Conservation (phyloP, 1,140 invertebrate species). For the Pogonomyrmex barbatus region DNA sequence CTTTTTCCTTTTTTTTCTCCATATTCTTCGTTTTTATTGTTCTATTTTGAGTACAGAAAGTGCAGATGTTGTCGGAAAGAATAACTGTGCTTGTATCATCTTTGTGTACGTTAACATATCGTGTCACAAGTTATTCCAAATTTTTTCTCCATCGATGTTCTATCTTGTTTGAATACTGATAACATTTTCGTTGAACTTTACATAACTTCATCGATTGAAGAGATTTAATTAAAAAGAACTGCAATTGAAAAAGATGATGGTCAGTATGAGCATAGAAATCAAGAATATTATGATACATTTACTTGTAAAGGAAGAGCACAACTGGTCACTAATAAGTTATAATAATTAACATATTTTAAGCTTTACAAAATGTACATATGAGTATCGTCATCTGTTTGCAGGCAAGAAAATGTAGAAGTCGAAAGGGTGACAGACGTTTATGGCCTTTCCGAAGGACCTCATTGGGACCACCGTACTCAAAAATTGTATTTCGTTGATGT, state of each 20-base stretch:
- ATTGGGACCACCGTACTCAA: conserved; percentile 88
- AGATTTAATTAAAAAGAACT: no score
- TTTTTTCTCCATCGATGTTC: no score
- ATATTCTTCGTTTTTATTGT: not conserved
- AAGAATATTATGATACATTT: not conserved
- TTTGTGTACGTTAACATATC: no score
- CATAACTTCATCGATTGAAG: no score
- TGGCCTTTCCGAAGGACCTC: conserved; percentile 87
- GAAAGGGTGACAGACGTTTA: conserved; percentile 28
- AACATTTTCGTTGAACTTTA: no score
- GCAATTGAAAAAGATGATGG: not conserved
- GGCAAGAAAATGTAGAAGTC: not conserved
- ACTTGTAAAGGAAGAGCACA: not conserved
- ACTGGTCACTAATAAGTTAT: not conserved
- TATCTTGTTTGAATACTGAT: no score
- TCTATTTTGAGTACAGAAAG: not conserved
- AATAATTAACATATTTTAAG: not conserved
- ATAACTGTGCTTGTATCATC: not conserved
- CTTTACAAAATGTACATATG: not conserved
- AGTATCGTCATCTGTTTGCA: not conserved
- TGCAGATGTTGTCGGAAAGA: not conserved
- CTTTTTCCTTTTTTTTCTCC: not conserved
- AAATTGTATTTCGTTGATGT: conserved; percentile 90
- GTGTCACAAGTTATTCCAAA: no score
- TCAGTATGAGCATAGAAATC: not conserved